Evolutionary conservation across 2,797 vertebrate species (phyloP).

Genomic region (Presbytis comata): DNA sequence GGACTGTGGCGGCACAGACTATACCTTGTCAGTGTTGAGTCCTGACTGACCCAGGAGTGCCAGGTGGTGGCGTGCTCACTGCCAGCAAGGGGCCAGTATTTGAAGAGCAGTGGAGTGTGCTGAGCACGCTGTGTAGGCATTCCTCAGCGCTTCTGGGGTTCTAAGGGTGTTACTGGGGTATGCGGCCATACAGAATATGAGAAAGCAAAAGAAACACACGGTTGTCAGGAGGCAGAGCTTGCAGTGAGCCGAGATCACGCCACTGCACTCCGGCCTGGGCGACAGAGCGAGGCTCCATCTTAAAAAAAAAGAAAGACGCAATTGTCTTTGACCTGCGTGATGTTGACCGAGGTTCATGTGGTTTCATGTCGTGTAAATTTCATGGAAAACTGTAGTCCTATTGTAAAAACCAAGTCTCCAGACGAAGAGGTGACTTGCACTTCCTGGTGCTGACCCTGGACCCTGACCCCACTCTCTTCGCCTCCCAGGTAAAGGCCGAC

Average conservation of each 20-base stretch:
- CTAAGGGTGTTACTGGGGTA: rapidly evolving
- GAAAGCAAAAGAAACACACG: rapidly evolving
- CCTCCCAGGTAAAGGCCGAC: constrained; percentile 89
- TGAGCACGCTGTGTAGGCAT: neutral
- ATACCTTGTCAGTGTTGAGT: rapidly evolving
- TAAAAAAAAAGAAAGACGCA: rapidly evolving
- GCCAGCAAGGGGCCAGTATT: neutral
- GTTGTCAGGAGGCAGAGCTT: too few relatives aligned
- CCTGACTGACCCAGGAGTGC: rapidly evolving
- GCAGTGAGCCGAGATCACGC: too few relatives aligned
- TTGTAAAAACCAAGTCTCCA: neutral
- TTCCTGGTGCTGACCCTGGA: neutral
- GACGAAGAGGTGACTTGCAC: neutral
- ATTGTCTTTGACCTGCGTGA: rapidly evolving
- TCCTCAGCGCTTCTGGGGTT: rapidly evolving
- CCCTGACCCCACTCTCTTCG: neutral
- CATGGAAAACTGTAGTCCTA: rapidly evolving
- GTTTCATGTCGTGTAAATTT: neutral
- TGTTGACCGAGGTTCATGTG: rapidly evolving
- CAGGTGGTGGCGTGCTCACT: rapidly evolving
- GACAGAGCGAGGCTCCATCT: too few relatives aligned
- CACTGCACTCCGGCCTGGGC: too few relatives aligned
- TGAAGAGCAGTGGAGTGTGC: neutral
- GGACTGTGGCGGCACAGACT: neutral
- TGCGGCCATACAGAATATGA: rapidly evolving